phyloP scores from a whole-genome alignment of 1,140 invertebrate genomes.

The Triops cancriformis region DNA sequence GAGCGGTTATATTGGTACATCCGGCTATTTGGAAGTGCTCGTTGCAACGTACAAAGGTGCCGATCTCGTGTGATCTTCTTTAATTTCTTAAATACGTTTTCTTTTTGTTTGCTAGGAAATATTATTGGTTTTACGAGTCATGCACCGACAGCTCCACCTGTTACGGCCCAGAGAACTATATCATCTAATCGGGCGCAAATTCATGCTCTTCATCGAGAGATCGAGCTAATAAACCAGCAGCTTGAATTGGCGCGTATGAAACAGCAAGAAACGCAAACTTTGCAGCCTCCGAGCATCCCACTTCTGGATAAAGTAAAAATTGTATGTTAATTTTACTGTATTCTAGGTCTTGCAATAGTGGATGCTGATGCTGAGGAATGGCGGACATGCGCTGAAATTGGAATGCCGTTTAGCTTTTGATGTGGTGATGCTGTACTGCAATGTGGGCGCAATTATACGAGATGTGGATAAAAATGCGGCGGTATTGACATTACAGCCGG shows the following conservation, averaged over 20 bases:
- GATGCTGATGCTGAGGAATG: background rate
- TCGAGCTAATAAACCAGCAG: background rate
- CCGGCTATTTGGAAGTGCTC: background rate
- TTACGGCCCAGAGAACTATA: background rate
- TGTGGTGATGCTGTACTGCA: background rate
- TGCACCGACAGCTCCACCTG: background rate
- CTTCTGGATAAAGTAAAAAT: background rate
- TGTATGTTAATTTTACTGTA: background rate
- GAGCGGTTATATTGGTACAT: background rate
- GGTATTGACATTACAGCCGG: background rate
- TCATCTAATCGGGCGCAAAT: background rate
- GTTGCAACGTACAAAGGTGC: background rate
- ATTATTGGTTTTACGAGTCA: background rate
- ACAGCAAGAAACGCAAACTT: background rate
- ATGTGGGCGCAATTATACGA: background rate
- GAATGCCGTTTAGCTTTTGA: background rate
- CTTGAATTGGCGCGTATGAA: background rate
- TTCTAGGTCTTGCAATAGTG: background rate
- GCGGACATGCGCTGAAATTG: background rate
- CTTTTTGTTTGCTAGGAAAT: background rate
- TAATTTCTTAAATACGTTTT: background rate
- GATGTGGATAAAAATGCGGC: slow-evolving; percentile 10
- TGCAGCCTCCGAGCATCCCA: background rate
- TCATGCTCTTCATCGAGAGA: background rate
- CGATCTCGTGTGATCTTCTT: background rate